Conservation (phyloP, 23 tunicate species). For the Botrylloides violaceus region DNA sequence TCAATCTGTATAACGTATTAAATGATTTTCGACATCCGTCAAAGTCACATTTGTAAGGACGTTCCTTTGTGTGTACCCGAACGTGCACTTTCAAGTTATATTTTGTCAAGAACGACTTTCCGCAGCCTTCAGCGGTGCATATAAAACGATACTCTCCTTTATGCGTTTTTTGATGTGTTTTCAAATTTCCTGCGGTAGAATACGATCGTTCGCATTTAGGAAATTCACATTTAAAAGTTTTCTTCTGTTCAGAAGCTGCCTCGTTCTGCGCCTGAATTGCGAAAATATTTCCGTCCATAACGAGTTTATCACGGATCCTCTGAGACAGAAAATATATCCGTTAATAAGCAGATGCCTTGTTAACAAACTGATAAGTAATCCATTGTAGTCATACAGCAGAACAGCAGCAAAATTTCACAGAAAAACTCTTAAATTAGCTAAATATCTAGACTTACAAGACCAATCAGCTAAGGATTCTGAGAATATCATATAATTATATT, state of each 20-base stretch:
- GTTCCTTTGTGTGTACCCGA: conserved; percentile 85
- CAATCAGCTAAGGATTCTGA: no score
- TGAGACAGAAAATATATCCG: no score
- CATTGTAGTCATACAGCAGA: no score
- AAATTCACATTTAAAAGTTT: conserved; percentile 43
- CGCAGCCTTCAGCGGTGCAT: conserved; percentile 87
- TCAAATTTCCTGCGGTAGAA: conserved; percentile 87
- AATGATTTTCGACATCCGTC: conserved; percentile 75
- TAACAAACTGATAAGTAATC: no score
- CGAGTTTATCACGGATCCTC: no score
- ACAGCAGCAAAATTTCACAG: no score
- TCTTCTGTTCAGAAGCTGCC: neutral
- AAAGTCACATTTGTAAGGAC: conserved; percentile 63
- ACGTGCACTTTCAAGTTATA: conserved; percentile 88
- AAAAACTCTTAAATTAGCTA: no score
- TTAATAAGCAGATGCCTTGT: no score
- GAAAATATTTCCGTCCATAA: neutral
- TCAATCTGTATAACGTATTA: conserved; percentile 87
- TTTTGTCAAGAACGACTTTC: conserved; percentile 88
- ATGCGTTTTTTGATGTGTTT: conserved; percentile 94
- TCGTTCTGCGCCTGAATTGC: neutral
- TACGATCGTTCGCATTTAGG: conserved; percentile 67
- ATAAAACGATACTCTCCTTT: conserved; percentile 82
- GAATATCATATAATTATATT: no score
- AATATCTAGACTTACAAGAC: no score